Base-by-base conservation (phyloP, 1,140 invertebrate genomes). In the Solenopsis fugax region DNA sequence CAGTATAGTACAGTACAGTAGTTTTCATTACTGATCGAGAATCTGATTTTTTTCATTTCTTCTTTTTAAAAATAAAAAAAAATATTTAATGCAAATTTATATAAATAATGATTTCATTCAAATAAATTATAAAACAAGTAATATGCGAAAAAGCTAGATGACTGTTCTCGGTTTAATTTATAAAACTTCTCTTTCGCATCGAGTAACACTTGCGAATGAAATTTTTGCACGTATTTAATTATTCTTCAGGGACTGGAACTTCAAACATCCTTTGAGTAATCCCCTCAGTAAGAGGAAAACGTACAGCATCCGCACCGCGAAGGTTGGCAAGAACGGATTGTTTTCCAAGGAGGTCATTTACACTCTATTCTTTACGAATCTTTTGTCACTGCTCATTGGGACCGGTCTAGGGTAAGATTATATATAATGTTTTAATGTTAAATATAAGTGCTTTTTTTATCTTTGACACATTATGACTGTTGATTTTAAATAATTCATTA, bases 301-400 rank as follows among this genome's bases (percentile, higher is more conserved):
- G 56, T 96, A 96, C 89, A 98, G 97, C 87, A 97, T 98, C 91
- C 97, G 98, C 75, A 97, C 97, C 91, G 97, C 97, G 24, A 98
- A 98, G 93, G 96, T 98, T 85, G 97, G 97, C 45, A 97, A 97
- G 91, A 97, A 96, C 89, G 97, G 97, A 82, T 96, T 99, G 84
- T 98, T 98, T 94, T 98, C 98, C 62, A 97, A 98, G 92, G 98
- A 98, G 95, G 98, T 99, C 64, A 95, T 99, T 62, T 98, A 98
- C 91, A 98, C 98, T 37, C 96, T 99, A 82, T 97, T 99, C 81
- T 96, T 99, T 67, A 98, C 98, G 76, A 99, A 99, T 95, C 95
- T 99, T 67, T 95, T 99, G 24, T 99, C 98, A 12, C 95, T 99
- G 85, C 95, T 99, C 71, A 96, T 99, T 87, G 98, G 98, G 65